phyloP scores from a whole-genome alignment of 1,140 invertebrate species.

The Drosophila aff. region DNA sequence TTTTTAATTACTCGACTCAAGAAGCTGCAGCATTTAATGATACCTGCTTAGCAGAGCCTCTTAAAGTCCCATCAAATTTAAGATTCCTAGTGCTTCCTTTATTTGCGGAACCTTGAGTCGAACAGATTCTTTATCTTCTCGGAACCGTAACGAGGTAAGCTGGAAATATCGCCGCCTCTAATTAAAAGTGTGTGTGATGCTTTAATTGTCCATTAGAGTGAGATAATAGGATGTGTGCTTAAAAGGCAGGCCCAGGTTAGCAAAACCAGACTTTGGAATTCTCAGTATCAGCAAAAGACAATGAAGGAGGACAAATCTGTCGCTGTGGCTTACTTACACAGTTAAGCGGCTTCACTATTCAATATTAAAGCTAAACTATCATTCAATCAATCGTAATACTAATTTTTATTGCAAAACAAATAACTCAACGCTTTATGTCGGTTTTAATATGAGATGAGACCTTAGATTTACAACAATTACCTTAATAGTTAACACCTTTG shows the following conservation, averaged over 20 bases:
- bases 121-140: slow-evolving; percentile 30
- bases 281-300: not conserved
- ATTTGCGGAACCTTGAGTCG: slow-evolving; percentile 18
- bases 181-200: slow-evolving; percentile 26
- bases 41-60: not conserved
- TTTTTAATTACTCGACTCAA: not conserved
- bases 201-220: slow-evolving; percentile 29
- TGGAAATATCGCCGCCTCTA: slow-evolving; percentile 29
- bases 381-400: too few species aligned
- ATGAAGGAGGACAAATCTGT: too few species aligned
- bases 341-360: too few species aligned
- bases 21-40: not conserved
- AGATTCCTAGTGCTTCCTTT: slow-evolving; percentile 24
- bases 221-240: slow-evolving; percentile 22
- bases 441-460: not conserved
- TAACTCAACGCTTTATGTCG: too few species aligned
- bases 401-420: too few species aligned
- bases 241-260: not conserved
- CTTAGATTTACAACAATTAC: not conserved
- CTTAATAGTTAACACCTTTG: not conserved
- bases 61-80: not conserved
- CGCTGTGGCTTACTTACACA: not conserved
- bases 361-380: too few species aligned
- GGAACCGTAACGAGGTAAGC: slow-evolving; percentile 41
- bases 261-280: slow-evolving; percentile 2